Conservation (phyloP, 2,113 vertebrate genomes). For the Larimichthys polyactis region DNA sequence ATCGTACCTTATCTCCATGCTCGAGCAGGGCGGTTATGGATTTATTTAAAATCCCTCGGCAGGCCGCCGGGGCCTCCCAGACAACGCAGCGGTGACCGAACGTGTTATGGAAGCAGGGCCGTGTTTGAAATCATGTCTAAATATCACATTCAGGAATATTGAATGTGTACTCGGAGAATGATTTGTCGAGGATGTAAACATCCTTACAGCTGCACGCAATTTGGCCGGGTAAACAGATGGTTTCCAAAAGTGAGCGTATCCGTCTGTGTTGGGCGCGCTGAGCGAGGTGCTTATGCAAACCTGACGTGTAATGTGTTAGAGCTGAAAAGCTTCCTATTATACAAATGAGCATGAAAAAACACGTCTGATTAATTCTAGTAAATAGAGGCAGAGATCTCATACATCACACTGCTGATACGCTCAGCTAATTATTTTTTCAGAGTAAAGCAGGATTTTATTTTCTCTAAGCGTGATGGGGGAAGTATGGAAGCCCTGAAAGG, state of each 20-base stretch:
- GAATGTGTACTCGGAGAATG: neutral
- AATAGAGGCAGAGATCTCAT: neutral
- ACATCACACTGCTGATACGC: neutral
- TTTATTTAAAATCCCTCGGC: neutral
- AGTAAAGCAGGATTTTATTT: neutral
- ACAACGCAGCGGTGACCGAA: neutral
- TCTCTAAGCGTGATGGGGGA: neutral
- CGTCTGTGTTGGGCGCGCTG: neutral
- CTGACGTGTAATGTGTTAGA: neutral
- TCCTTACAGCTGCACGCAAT: neutral
- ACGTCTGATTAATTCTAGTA: neutral
- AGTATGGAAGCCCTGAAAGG: too few relatives aligned
- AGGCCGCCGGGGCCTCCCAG: neutral
- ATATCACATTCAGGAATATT: neutral
- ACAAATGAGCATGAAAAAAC: neutral
- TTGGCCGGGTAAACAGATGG: neutral
- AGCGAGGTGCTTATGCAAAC: neutral
- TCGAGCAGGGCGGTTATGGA: neutral
- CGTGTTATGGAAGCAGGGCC: neutral
- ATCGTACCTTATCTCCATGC: conserved; percentile 7
- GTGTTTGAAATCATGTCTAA: neutral
- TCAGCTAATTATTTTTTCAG: neutral
- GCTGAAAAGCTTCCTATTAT: neutral
- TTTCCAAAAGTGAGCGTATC: neutral
- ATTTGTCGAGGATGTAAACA: conserved; percentile 15